phyloP scores from a whole-genome alignment of 64 coral and sea anemone species.

The Acropora tenuis region DNA sequence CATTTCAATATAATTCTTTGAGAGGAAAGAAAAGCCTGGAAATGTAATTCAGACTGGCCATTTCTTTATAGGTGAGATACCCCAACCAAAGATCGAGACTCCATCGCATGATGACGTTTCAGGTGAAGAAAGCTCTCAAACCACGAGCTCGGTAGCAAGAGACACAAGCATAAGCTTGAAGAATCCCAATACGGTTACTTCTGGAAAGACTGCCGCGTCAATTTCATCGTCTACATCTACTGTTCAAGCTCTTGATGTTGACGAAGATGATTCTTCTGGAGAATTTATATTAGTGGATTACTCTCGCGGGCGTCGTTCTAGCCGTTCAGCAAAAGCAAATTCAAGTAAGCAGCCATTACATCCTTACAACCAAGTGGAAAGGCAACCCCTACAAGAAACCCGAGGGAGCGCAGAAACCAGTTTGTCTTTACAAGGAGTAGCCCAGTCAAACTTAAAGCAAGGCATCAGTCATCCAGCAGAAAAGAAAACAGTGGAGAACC shows the following conservation, averaged over 20 bases:
- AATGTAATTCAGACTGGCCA: too few species aligned
- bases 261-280: background rate
- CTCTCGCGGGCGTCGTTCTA: background rate
- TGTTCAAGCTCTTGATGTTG: too few species aligned
- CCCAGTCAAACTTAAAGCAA: too few species aligned
- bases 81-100: background rate
- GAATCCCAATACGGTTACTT: background rate
- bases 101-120: background rate
- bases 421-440: background rate
- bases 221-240: too few species aligned
- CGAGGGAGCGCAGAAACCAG: background rate
- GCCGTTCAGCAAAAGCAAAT: background rate
- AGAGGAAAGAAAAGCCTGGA: too few species aligned
- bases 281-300: background rate
- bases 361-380: background rate
- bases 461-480: too few species aligned
- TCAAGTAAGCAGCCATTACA: background rate
- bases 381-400: background rate
- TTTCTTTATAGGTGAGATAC: background rate
- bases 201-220: background rate
- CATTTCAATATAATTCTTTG: too few species aligned
- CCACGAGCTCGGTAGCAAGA: background rate
- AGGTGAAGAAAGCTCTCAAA: slow-evolving; percentile 1
- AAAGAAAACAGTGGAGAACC: too few species aligned
- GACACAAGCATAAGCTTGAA: background rate